Base-by-base conservation (phyloP, 1,140 invertebrate species). In the Bilobella aurantiaca region DNA sequence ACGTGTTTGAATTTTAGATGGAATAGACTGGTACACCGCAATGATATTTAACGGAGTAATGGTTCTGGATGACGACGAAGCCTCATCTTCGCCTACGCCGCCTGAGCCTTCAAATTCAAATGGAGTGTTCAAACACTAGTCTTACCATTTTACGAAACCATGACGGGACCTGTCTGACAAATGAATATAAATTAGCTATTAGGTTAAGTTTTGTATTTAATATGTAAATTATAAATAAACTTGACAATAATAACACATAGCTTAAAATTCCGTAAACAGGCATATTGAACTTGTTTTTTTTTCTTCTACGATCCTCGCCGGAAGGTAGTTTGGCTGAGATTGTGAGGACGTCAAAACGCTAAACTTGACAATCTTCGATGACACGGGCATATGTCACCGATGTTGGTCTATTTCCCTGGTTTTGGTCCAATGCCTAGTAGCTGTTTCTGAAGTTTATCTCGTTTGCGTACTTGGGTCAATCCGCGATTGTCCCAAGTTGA, bases 401-500 rank as follows among this genome's bases (percentile, higher is more conserved):
- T 42, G 18, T 18, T 12, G 34, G 8, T 18, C 18, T 42, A 18
- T 42, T 42, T 42, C 34, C 18, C 8, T 42, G n/a, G n/a, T n/a
- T n/a, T n/a, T n/a, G n/a, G n/a, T n/a, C n/a, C 49, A 53, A 68
- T 69, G 25, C 68, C 68, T 47, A 73, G 53, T 2, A 73, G 18
- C 27, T 65, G 62, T 56, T 64, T 84, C 21, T 66, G 96, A 74
- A 96, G 91, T 75, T 93, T 94, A 74, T 96, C 90, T 76, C 98
- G 98, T 77, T 96, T 96, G 62, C 90, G 84, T 0, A 97, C 94
- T 0, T 91, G 82, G 62, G 98, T 94, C 1, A 98, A 78, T 76
- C 93, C 93, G 64, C 96, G 82, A 73, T 94, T 91, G 74, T 89
- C 91, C 96, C 96, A 99, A 0, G 86, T 87, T 75, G 93, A 97